Conservation (phyloP, 2,113 vertebrate genomes). For the Silurus glanis region DNA sequence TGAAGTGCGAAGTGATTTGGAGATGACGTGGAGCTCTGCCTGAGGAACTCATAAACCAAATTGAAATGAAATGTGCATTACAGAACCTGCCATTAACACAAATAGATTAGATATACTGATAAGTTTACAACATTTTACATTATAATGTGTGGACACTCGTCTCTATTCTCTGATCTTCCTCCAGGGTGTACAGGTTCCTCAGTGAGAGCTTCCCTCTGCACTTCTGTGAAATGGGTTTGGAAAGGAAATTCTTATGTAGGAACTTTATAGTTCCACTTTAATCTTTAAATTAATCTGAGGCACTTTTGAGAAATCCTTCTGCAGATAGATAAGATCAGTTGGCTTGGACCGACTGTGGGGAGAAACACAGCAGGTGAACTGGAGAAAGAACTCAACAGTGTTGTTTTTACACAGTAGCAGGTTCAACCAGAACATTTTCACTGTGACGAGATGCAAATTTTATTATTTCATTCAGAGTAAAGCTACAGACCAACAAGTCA, state of each 20-base stretch:
- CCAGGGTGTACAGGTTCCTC: not conserved
- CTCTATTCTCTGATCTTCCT: not conserved
- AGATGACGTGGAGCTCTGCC: not conserved
- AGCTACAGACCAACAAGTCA: not conserved
- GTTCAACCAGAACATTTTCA: not conserved
- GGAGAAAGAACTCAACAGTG: not conserved
- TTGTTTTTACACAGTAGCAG: not conserved
- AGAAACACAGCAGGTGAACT: not conserved
- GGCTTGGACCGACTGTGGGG: not conserved
- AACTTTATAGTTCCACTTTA: not conserved
- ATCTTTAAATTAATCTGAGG: not conserved
- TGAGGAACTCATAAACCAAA: not conserved
- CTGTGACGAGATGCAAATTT: not conserved
- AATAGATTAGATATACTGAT: not conserved
- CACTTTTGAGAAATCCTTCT: not conserved
- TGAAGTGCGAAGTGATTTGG: too few species aligned
- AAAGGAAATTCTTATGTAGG: not conserved
- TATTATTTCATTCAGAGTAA: not conserved
- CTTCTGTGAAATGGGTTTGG: not conserved
- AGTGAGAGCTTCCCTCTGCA: not conserved
- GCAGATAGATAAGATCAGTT: not conserved
- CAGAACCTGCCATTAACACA: not conserved
- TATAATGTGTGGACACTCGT: not conserved
- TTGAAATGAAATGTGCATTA: not conserved
- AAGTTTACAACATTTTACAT: not conserved